Percentiles rank a stretch among this genome's conserved stretches.
Evolutionary conservation across 1,140 invertebrate species (phyloP).

Genomic region (Ditylenchus dipsaci): DNA sequence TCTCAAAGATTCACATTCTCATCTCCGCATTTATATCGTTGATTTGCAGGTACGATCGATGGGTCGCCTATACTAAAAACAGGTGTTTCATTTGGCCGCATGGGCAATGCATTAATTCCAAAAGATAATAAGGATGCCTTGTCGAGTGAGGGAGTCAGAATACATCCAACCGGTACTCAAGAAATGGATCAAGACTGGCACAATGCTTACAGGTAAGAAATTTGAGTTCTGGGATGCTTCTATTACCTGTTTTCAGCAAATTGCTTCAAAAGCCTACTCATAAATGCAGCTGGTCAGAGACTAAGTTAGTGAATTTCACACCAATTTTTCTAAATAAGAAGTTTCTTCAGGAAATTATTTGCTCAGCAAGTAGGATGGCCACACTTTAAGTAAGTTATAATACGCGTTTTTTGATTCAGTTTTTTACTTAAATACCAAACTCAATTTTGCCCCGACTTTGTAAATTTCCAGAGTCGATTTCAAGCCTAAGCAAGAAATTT

Average conservation of each 20-base stretch:
- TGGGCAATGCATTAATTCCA: neutral
- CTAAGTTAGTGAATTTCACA: conserved; percentile 17
- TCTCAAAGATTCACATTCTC: too few species aligned
- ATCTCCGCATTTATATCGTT: neutral
- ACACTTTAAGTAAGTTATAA: conserved; percentile 22
- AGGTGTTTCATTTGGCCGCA: neutral
- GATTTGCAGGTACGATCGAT: conserved; percentile 13
- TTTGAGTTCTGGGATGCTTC: conserved; percentile 5
- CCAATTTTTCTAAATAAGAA: neutral
- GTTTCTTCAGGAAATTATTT: conserved; percentile 24
- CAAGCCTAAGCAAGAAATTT: conserved; percentile 39
- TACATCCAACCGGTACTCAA: conserved; percentile 29
- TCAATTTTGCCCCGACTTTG: too few species aligned
- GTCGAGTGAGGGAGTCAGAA: neutral
- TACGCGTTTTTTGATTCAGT: conserved; percentile 23
- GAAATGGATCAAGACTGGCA: conserved; percentile 49
- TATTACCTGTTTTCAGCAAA: conserved; percentile 28
- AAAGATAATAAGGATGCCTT: neutral
- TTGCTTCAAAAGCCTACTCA: conserved; percentile 48
- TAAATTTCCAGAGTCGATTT: conserved; percentile 6
- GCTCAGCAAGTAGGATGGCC: conserved; percentile 36
- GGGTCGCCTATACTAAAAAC: conserved; percentile 3
- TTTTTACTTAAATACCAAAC: neutral
- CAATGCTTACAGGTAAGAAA: conserved; percentile 41
- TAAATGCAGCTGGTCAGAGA: conserved; percentile 45